phyloP scores from a whole-genome alignment of 2,797 vertebrate species.

The Scarus forsteni region DNA sequence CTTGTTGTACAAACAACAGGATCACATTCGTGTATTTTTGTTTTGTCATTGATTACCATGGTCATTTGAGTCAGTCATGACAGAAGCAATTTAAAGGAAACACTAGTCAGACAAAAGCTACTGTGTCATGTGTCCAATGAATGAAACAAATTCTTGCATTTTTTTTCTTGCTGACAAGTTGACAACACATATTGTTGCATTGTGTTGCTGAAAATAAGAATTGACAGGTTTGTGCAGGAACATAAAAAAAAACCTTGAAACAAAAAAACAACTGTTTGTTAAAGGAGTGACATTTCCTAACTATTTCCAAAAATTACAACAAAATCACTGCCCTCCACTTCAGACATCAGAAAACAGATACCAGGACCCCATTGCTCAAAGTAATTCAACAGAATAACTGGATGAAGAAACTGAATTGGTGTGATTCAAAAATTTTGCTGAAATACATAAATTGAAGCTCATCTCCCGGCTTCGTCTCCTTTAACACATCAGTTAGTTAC shows the following conservation, averaged over 20 bases:
- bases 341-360: neutral
- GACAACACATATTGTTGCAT: neutral
- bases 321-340: neutral
- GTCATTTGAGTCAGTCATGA: neutral
- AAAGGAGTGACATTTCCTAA: neutral
- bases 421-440: too few species aligned
- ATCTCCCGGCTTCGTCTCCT: too few species aligned
- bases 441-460: too few species aligned
- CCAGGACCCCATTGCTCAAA: too few species aligned
- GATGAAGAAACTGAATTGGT: too few species aligned
- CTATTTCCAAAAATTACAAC: neutral
- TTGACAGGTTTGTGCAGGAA: neutral
- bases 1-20: too few species aligned
- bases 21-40: too few species aligned
- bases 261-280: neutral
- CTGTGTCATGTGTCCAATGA: neutral
- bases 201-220: neutral
- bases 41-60: neutral
- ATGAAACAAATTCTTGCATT: neutral
- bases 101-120: neutral
- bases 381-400: too few species aligned
- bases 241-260: conserved; percentile 1
- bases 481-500: too few species aligned
- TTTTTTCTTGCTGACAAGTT: neutral
- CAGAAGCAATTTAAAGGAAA: neutral